A percentile compares a stretch with the other conserved stretches of the same genome.
Evolutionary conservation across 92 coral and sea anemone genomes (phyloP).

Genomic region (Desmophyllum pertusum): DNA sequence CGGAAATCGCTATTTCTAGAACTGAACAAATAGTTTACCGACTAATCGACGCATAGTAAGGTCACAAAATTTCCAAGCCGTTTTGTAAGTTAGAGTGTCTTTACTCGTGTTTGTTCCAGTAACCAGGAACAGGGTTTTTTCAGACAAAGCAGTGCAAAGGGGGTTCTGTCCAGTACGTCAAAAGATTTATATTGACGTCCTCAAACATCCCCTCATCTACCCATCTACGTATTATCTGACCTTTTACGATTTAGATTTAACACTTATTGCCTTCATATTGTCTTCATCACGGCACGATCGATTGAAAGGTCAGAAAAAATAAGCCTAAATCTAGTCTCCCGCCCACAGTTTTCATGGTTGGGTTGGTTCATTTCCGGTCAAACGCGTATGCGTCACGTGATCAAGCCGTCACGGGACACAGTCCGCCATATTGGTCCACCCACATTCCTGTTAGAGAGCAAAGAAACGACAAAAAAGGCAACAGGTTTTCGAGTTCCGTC

Average conservation of each 20-base stretch:
- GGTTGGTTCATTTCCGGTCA: slow-evolving; percentile 27
- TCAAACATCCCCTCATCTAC: not conserved
- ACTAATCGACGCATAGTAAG: not conserved
- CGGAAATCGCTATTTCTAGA: slow-evolving; percentile 2
- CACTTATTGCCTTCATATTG: not conserved
- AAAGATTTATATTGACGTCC: not conserved
- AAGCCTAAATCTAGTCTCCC: not conserved
- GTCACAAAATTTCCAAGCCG: not conserved
- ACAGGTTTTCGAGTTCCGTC: slow-evolving; percentile 52
- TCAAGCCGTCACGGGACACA: slow-evolving; percentile 51
- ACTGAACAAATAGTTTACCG: no score
- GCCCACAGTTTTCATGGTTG: no score
- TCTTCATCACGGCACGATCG: not conserved
- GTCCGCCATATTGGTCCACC: slow-evolving; percentile 75
- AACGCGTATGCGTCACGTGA: slow-evolving; percentile 29
- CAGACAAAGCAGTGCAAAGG: not conserved
- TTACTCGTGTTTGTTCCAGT: not conserved
- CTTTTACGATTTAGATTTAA: not conserved
- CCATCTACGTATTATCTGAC: not conserved
- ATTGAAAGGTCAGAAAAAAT: not conserved
- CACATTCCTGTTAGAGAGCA: slow-evolving; percentile 56
- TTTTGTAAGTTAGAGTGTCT: not conserved
- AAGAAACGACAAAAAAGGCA: slow-evolving; percentile 80
- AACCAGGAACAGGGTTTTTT: not conserved
- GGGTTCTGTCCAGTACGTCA: no score